phyloP scores from a whole-genome alignment of 92 coral and sea anemone genomes.

The Meandrina meandrites region DNA sequence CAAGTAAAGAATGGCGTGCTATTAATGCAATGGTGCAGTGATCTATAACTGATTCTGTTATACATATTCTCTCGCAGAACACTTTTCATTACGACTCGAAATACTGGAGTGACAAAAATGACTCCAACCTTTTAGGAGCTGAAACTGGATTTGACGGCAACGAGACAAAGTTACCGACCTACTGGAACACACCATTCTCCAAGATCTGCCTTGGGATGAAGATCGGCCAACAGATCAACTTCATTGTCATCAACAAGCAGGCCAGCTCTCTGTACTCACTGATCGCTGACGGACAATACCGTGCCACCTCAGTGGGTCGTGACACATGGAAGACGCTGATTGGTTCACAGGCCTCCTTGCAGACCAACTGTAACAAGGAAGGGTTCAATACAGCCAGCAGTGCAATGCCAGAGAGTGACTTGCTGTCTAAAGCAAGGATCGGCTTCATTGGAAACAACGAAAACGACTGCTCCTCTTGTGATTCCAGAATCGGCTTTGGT shows the following conservation, averaged over 20 bases:
- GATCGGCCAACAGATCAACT: neutral
- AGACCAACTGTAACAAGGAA: no score
- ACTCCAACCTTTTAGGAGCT: neutral
- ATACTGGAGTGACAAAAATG: neutral
- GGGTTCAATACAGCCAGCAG: no score
- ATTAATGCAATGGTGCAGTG: no score
- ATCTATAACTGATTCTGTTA: no score
- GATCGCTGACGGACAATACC: neutral
- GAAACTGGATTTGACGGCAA: neutral
- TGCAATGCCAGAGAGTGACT: no score
- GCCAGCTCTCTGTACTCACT: neutral
- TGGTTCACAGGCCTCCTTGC: neutral
- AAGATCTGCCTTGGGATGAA: neutral
- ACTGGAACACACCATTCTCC: neutral
- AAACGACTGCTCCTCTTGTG: no score
- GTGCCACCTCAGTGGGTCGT: neutral
- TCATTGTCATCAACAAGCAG: neutral
- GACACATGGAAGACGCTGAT: neutral
- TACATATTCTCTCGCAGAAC: no score
- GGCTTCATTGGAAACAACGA: no score
- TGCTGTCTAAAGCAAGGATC: no score
- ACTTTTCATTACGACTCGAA: neutral
- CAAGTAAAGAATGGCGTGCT: no score
- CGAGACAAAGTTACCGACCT: neutral
- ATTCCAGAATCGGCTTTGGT: no score